Conservation (phyloP, 2,888 invertebrate genomes). For the Xylophagus ater region DNA sequence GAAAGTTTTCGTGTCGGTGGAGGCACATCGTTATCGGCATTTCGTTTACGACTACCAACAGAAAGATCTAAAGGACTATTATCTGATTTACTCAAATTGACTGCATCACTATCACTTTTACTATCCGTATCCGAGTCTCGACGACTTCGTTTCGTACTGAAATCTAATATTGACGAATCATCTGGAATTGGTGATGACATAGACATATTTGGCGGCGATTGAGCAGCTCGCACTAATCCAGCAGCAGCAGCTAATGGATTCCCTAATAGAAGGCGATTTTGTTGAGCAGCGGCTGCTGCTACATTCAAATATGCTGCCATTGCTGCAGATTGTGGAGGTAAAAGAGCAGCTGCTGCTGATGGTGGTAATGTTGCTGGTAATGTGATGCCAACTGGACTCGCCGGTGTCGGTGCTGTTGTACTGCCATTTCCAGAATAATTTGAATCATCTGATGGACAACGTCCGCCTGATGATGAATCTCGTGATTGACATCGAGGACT, state of each 20-base stretch:
- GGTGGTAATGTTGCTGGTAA: constrained; percentile 57
- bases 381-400: constrained; percentile 55
- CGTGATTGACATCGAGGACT: constrained; percentile 74
- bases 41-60: constrained; percentile 61
- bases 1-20: constrained; percentile 55
- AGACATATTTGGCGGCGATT: constrained; percentile 39
- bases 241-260: constrained; percentile 64
- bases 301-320: constrained; percentile 72
- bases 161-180: constrained; percentile 60
- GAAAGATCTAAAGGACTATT: constrained; percentile 65
- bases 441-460: constrained; percentile 70
- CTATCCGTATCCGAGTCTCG: constrained; percentile 44
- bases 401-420: constrained; percentile 42
- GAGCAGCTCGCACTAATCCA: constrained; percentile 41
- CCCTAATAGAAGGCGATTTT: constrained; percentile 63
- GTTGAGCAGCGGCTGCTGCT: constrained; percentile 59
- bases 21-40: constrained; percentile 52
- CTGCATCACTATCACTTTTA: constrained; percentile 53
- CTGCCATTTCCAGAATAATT: constrained; percentile 53
- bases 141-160: constrained; percentile 60
- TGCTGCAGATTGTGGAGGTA: constrained; percentile 70
- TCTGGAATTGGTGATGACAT: constrained; percentile 47
- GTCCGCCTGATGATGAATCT: constrained; percentile 61
- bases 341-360: constrained; percentile 49
- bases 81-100: constrained; percentile 59